These are phyloP conservation scores for Cactoblastis cactorum DNA, from an alignment of 2,888 invertebrate genomes.

Conservation along the genomic window DNA sequence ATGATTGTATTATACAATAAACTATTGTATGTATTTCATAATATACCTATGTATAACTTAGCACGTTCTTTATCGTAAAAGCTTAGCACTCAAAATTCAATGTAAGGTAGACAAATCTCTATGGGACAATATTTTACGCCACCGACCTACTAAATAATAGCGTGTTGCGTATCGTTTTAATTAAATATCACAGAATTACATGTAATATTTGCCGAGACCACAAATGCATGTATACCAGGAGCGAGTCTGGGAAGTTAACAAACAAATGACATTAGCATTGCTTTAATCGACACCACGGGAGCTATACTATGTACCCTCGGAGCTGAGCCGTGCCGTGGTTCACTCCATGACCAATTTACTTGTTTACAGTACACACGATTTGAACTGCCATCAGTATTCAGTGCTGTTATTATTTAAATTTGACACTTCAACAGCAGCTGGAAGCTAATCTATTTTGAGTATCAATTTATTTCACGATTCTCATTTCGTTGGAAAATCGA, in stretches of 20 bases:
- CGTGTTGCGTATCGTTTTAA: not conserved
- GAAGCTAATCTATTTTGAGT: slow-evolving; percentile 57
- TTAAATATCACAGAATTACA: slow-evolving; percentile 24
- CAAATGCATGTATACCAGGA: slow-evolving; percentile 40
- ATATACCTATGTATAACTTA: no score
- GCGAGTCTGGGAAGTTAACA: slow-evolving; percentile 57
- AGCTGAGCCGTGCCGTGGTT: slow-evolving; percentile 35
- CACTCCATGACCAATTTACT: slow-evolving; percentile 55
- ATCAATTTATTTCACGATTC: slow-evolving; percentile 50
- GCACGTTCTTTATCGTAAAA: no score
- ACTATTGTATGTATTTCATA: no score
- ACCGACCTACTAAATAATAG: not conserved
- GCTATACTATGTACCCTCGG: slow-evolving; percentile 23
- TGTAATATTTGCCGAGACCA: slow-evolving; percentile 44
- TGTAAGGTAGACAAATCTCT: no score
- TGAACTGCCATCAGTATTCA: slow-evolving; percentile 61
- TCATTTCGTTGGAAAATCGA: slow-evolving; percentile 37
- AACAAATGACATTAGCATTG: slow-evolving; percentile 70
- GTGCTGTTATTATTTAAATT: slow-evolving; percentile 63
- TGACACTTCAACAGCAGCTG: slow-evolving; percentile 53
- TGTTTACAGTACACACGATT: slow-evolving; percentile 61
- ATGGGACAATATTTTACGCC: no score
- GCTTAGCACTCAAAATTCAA: no score
- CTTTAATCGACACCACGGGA: slow-evolving; percentile 68
- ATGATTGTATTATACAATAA: no score